These are phyloP conservation scores for Leguminivora glycinivorella DNA, from an alignment of 1,140 invertebrate genomes.

Conservation along the genomic window DNA sequence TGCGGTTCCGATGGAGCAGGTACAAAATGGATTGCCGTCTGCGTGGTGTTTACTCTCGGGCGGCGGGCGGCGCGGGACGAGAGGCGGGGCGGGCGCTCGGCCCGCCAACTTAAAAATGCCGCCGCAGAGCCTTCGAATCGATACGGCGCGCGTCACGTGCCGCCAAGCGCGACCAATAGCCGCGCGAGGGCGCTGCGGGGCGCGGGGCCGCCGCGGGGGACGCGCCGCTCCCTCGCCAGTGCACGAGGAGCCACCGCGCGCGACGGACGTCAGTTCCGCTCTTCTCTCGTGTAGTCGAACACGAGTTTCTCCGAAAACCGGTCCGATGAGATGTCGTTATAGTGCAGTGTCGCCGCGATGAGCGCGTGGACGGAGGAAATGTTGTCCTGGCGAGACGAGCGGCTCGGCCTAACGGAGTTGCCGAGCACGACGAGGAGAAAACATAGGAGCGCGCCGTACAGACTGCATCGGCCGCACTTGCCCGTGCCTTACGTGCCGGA, in stretches of 20 bases:
- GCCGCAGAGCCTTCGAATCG: conserved; percentile 86
- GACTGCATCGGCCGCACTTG: conserved; percentile 80
- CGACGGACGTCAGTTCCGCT: conserved; percentile 67
- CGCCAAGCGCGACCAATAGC: conserved; percentile 71
- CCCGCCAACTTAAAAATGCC: conserved; percentile 87
- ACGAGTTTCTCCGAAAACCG: conserved; percentile 65
- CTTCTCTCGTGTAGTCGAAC: conserved; percentile 40
- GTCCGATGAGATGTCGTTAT: conserved; percentile 65
- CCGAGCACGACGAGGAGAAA: conserved; percentile 68
- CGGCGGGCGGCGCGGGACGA: conserved; percentile 60
- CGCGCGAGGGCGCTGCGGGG: conserved; percentile 52
- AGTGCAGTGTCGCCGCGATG: conserved; percentile 72
- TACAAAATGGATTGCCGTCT: neutral
- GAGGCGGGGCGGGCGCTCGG: conserved; percentile 69
- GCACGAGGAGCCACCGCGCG: conserved; percentile 59
- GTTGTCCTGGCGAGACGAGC: conserved; percentile 66
- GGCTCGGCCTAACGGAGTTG: conserved; percentile 71
- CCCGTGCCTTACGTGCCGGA: conserved; percentile 69
- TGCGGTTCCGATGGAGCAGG: neutral
- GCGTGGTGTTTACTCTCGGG: conserved; percentile 34
- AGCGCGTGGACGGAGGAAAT: conserved; percentile 75
- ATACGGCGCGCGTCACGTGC: conserved; percentile 85
- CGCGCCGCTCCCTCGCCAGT: conserved; percentile 55
- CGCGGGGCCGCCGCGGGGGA: conserved; percentile 40
- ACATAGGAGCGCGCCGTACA: conserved; percentile 77